Evolutionary conservation across 2,113 vertebrate genomes (phyloP).

Genomic region (Hoplias malabaricus): DNA sequence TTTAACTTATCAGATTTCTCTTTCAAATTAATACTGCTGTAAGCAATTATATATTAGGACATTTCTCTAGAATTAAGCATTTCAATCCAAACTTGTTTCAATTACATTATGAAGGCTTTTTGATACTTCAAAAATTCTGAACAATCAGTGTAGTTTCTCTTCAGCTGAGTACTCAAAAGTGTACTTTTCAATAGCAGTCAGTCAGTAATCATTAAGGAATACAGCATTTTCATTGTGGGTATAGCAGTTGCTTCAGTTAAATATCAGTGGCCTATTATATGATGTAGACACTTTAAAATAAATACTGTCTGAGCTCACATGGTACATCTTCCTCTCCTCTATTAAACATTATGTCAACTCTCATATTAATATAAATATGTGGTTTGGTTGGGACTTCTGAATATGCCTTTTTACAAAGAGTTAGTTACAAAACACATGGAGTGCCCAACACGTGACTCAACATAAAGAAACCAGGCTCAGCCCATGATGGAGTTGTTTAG

Average conservation of each 20-base stretch:
- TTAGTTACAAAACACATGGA: slow-evolving; percentile 37
- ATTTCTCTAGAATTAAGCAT: too few relatives aligned
- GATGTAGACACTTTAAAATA: not conserved
- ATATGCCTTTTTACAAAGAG: slow-evolving; percentile 28
- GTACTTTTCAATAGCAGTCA: too few relatives aligned
- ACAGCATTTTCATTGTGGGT: slow-evolving; percentile 17
- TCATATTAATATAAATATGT: slow-evolving; percentile 41
- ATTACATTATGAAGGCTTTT: too few relatives aligned
- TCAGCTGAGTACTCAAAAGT: too few relatives aligned
- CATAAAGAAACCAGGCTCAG: slow-evolving; percentile 29
- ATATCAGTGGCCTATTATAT: slow-evolving; percentile 1
- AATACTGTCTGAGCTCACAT: slow-evolving; percentile 4
- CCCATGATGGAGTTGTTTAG: slow-evolving; percentile 40
- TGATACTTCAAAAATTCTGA: too few relatives aligned
- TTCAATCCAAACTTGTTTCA: too few relatives aligned
- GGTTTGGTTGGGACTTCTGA: slow-evolving; percentile 16
- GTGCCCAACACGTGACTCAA: slow-evolving; percentile 25
- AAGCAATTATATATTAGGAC: too few relatives aligned
- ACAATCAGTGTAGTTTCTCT: too few relatives aligned
- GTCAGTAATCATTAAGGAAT: slow-evolving; percentile 46
- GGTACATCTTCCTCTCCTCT: slow-evolving; percentile 16
- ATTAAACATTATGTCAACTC: slow-evolving; percentile 23
- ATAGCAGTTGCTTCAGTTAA: slow-evolving; percentile 13
- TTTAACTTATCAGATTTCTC: too few relatives aligned
- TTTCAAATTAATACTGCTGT: too few relatives aligned